Evolutionary conservation across 2,113 vertebrate genomes (phyloP).

Genomic region (Puffinus mauretanicus): DNA sequence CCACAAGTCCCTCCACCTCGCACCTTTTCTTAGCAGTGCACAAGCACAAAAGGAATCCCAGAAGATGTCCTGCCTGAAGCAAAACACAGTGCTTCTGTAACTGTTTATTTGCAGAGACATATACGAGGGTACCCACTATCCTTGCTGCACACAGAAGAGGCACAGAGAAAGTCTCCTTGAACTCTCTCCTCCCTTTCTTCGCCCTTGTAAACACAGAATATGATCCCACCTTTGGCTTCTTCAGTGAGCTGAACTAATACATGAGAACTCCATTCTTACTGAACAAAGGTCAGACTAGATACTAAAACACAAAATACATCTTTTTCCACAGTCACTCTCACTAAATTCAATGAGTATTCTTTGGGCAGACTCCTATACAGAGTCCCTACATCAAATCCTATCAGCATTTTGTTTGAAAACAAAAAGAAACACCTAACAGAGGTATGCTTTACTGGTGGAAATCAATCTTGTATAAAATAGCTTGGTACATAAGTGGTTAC

Average conservation of each 20-base stretch:
- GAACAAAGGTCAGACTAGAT: neutral
- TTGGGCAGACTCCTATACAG: neutral
- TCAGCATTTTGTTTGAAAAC: neutral
- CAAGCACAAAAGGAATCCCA: neutral
- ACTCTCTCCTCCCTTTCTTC: neutral
- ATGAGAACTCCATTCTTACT: neutral
- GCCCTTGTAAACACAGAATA: neutral
- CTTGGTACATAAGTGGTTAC: neutral
- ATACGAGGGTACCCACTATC: neutral
- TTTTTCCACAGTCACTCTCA: neutral
- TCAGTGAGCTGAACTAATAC: neutral
- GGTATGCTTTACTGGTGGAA: neutral
- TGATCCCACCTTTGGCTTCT: neutral
- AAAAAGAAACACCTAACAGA: neutral
- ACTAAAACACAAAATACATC: neutral
- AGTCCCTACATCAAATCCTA: neutral
- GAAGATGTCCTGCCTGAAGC: neutral
- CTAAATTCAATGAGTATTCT: neutral
- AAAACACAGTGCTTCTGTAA: neutral
- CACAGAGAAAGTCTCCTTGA: neutral
- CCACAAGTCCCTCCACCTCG: neutral
- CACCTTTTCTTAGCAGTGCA: neutral
- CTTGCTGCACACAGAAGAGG: neutral
- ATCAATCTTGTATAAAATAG: neutral
- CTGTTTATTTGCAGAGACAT: neutral